Evolutionary conservation across 2,797 vertebrate species (phyloP).

Genomic region (Pangasius larnaudii): DNA sequence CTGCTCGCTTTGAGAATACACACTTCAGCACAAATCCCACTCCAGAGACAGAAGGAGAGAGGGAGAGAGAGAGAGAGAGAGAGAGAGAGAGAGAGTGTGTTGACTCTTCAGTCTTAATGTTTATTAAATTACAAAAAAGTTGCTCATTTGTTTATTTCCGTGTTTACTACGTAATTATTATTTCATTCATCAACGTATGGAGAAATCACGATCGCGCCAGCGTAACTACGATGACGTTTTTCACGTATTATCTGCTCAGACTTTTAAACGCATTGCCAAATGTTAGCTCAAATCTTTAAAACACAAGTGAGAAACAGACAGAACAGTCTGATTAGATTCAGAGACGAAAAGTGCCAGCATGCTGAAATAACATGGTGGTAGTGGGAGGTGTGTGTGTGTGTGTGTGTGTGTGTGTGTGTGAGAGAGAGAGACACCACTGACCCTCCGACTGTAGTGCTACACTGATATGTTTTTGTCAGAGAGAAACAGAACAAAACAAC

Average conservation of each 20-base stretch:
- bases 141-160: background rate
- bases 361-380: background rate
- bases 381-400: too few relatives aligned
- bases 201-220: too few relatives aligned
- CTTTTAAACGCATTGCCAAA: too few relatives aligned
- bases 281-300: too few relatives aligned
- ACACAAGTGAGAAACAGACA: background rate
- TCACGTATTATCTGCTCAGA: too few relatives aligned
- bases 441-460: too few relatives aligned
- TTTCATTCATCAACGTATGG: too few relatives aligned
- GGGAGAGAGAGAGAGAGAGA: background rate
- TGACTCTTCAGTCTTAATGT: background rate
- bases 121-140: background rate
- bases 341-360: background rate
- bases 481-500: background rate
- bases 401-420: background rate
- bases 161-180: background rate
- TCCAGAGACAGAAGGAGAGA: background rate
- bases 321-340: background rate
- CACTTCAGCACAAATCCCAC: background rate
- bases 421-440: too few relatives aligned
- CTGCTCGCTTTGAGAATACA: background rate
- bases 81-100: background rate
- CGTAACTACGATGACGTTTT: too few relatives aligned
- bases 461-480: too few relatives aligned